phyloP scores from a whole-genome alignment of 35 echinoderm and acorn worm species.

The Lytechinus variegatus region DNA sequence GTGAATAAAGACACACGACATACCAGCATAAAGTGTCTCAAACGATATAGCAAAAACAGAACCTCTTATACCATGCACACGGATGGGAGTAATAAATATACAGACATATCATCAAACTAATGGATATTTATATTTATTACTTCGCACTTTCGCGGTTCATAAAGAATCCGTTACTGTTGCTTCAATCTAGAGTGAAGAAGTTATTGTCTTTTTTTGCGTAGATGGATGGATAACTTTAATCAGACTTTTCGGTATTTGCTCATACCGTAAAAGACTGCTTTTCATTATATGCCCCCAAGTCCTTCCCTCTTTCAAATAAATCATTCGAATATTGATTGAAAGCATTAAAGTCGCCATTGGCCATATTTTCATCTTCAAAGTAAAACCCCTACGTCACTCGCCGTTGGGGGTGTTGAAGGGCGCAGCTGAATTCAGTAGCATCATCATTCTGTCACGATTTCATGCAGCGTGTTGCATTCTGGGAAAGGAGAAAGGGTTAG shows the following conservation, averaged over 20 bases:
- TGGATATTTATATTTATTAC: too few relatives aligned
- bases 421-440: background rate
- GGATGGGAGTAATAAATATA: too few relatives aligned
- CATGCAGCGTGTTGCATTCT: too few relatives aligned
- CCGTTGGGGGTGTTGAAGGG: background rate
- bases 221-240: background rate
- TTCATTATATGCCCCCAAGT: background rate
- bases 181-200: too few relatives aligned
- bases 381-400: background rate
- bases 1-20: too few relatives aligned
- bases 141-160: too few relatives aligned
- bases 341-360: background rate
- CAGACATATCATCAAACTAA: too few relatives aligned
- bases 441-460: background rate
- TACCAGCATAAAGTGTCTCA: too few relatives aligned
- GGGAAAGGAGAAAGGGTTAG: too few relatives aligned
- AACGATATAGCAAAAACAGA: too few relatives aligned
- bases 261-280: background rate
- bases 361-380: background rate
- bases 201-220: background rate
- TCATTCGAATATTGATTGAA: background rate
- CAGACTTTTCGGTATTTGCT: background rate
- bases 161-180: too few relatives aligned
- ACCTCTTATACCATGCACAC: too few relatives aligned
- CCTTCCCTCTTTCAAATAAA: background rate